A percentile compares a stretch with the other conserved stretches of the same genome.
These are phyloP conservation scores for Terrapene triunguis DNA, from an alignment of 2,113 vertebrate genomes.

Conservation along the genomic window DNA sequence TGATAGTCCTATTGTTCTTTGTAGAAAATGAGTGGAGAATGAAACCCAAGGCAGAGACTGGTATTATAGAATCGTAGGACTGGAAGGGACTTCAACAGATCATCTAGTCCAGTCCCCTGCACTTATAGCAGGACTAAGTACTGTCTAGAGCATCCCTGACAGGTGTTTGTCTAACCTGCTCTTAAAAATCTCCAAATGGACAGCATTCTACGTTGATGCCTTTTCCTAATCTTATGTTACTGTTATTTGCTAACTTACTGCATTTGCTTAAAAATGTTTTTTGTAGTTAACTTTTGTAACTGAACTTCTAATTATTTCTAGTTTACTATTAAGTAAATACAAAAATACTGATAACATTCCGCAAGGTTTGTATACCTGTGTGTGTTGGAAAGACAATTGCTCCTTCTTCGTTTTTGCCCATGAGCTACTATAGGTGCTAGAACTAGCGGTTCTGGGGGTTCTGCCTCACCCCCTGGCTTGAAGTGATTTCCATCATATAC, in stretches of 20 bases:
- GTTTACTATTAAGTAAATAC: not conserved
- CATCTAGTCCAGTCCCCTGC: too few species aligned
- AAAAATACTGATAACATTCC: not conserved
- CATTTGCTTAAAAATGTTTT: not conserved
- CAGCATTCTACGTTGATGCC: not conserved
- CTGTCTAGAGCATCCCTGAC: too few species aligned
- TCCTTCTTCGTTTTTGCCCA: not conserved
- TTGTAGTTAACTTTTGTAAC: not conserved
- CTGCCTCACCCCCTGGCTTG: too few species aligned
- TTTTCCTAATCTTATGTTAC: not conserved
- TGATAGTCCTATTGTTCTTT: not conserved
- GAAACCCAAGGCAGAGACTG: not conserved
- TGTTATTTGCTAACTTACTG: not conserved
- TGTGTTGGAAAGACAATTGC: not conserved
- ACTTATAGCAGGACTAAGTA: too few species aligned
- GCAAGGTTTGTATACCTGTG: not conserved
- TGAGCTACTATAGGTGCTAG: too few species aligned
- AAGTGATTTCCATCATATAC: too few species aligned
- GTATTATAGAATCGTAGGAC: too few species aligned
- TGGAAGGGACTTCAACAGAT: too few species aligned
- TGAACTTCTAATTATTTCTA: not conserved
- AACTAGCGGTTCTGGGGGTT: too few species aligned
- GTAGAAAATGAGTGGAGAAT: slow-evolving; percentile 28
- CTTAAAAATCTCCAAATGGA: not conserved
- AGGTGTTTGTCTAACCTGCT: too few species aligned